Base-by-base conservation (phyloP, 1,140 invertebrate genomes). In the Zaprionus inermis region DNA sequence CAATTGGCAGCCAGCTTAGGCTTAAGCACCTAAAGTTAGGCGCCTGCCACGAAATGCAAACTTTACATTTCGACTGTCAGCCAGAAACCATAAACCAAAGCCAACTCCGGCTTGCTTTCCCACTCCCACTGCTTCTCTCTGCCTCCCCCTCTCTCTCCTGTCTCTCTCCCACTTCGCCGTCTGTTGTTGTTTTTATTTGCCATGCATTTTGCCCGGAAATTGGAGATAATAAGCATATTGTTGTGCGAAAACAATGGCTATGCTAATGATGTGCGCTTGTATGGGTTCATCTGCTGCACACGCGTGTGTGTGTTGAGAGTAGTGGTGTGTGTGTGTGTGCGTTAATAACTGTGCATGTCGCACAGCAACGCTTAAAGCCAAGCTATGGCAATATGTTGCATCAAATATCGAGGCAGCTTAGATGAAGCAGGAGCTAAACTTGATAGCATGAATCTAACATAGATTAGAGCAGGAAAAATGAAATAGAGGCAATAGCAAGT, bases 191-290 rank as follows among this genome's bases (percentile, higher is more conserved):
- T 86, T 88, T 88, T 86, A 86, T 86, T 88, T 86, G 84, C 83
- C 79, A 79, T 86, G 83, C 83, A 86, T 89, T 86, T 86, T 86
- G 84, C 79, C 79, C 83, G 83, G 83, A 86, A 86, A 86, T 86
- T 86, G 83, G 70, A 86, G 83, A 86, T 86, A 86, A 86, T 86
- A 86, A 86, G 83, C 83, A 86, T 86, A 86, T 86, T 86, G 83
- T 86, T 86, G 79, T 83, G 84, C 69, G 76, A 88, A 86, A 86
- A 86, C 83, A 86, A 86, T 86, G 67, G 83, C 69, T 66, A 76
- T 83, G 79, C 84, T 86, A 86, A 86, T 86, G 83, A 86, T 76
- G 83, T 89, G 77, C 73, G 89, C 73, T 78, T 76, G 82, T 88
- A 69, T 86, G 72, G 61, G 72, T 52, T 63, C 67, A 64, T 32